Conservation (phyloP, 2,113 vertebrate genomes). For the Tetrao urogallus region DNA sequence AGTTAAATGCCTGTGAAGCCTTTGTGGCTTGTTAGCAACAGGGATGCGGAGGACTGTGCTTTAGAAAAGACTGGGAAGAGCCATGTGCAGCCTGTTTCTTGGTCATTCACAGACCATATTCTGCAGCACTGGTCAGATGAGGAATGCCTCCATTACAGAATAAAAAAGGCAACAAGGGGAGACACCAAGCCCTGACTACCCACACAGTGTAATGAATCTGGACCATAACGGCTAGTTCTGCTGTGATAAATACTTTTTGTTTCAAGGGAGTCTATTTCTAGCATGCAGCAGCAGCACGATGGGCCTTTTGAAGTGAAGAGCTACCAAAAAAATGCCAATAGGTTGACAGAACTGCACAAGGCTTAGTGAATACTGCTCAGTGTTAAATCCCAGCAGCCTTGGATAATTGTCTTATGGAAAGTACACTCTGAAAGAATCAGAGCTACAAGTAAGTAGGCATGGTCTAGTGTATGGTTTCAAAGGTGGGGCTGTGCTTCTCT, state of each 20-base stretch:
- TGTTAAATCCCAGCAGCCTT: not conserved
- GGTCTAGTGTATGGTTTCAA: rapidly evolving
- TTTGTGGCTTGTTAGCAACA: not conserved
- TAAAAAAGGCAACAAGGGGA: not conserved
- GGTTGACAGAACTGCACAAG: not conserved
- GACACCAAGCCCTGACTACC: not conserved
- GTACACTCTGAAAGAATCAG: not conserved
- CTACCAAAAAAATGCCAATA: not conserved
- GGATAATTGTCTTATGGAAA: not conserved
- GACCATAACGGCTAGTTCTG: not conserved
- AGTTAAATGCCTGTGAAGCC: not conserved
- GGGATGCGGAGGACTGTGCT: not conserved
- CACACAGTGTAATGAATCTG: not conserved
- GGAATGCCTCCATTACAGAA: not conserved
- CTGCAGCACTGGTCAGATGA: not conserved
- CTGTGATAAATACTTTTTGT: not conserved
- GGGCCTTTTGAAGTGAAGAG: not conserved
- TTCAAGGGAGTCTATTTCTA: not conserved
- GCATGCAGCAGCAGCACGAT: not conserved
- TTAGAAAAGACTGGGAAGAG: not conserved
- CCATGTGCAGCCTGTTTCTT: not conserved
- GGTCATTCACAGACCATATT: not conserved
- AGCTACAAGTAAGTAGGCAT: not conserved
- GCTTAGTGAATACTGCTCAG: rapidly evolving
- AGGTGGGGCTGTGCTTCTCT: not conserved